Base-by-base conservation (phyloP, 2,113 vertebrate genomes). In the Romanogobio albipinnatus region DNA sequence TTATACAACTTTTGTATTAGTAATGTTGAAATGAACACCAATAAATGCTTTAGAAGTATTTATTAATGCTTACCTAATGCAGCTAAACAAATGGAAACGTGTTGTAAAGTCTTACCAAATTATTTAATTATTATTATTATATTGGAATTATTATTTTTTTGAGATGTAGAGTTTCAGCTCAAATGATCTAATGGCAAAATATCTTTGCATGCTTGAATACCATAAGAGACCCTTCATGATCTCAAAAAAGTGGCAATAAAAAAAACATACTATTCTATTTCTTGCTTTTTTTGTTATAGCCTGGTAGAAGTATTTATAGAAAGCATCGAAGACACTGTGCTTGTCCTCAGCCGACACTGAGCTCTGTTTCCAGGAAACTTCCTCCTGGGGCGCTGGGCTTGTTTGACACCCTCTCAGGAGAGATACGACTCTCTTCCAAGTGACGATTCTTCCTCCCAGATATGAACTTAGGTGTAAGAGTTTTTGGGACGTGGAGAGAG, bases 291-390 rank as follows among this genome's bases (percentile, higher is more conserved):
- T n/a, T 33, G 49, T 45, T 78, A 10, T 61, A 80, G 14, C 29
- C 17, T 59, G 29, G n/a, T 43, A 26, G 6, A 79, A 26, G 22
- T 15, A n/a, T 22, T 61, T 22, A n/a, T 3, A 24, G 3, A 79
- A 62, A 47, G 10, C 43, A 7, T 22, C 26, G 11, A 19, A 59
- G 11, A 43, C n/a, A 3, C 19, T 11, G 33, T 36, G 56, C 58
- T 79, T 79, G 76, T 79, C 58, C 58, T 79, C 36, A 62, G 13
- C 56, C 45, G 5, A 47, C 58, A 45, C n/a, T 45, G 24, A 68
- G 61, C 19, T 66, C 61, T 66, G 82, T 83, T 62, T 62, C 82
- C 82, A 45, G 9, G 82, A 75, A 58, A 47, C 82, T 29, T 62
- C 66, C 39, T 74, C 66, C 17, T 62, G 58, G 58, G 56, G 59